Evolutionary conservation across 1,140 invertebrate species (phyloP), one percentile per base, ranked within the genome.

Genomic region (Drosophila sucinea): DNA sequence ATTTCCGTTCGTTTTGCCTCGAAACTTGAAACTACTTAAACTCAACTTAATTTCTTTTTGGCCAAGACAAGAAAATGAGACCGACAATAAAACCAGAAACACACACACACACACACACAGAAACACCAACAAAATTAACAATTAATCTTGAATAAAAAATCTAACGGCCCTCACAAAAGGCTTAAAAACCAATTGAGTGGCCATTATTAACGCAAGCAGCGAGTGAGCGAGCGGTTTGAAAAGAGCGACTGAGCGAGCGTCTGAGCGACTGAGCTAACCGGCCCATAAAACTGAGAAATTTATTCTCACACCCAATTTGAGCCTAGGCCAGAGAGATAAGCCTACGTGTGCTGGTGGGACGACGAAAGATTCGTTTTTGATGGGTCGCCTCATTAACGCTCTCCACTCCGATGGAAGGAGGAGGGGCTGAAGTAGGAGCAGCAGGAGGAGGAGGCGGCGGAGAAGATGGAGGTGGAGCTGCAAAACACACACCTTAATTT

Each of bases 401-500:
- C 62, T 68, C 30, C 56, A 58, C 35, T 8, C 35, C 44, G n/a
- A 47, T 7, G 41, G 11, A 47, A 5, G 44, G 0, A 25, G 44
- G 4, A 29, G 35, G 35, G 0, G 8, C 35, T 11, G 2, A 3
- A 11, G 8, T 10, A n/a, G 10, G 11, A 38, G 35, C 1, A 1
- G 35, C 2, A 11, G 27, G 56, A 17, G n/a, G 29, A 33, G 55
- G 56, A 4, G 17, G 10, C 7, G 35, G 8, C 35, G 11, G 11
- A 38, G 35, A 27, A 27, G 17, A 51, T 64, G 60, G 73, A 73
- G 71, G 44, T 62, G 72, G 61, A 76, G 60, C 83, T 87, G 83
- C 83, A 89, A 89, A 87, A 87, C 77, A 87, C 83, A 87, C 84
- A 89, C 84, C 84, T 87, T 89, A 89, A 84, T 89, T 89, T 84